Base-by-base conservation (phyloP, 92 coral and sea anemone genomes). In the Epizoanthus ramosus region DNA sequence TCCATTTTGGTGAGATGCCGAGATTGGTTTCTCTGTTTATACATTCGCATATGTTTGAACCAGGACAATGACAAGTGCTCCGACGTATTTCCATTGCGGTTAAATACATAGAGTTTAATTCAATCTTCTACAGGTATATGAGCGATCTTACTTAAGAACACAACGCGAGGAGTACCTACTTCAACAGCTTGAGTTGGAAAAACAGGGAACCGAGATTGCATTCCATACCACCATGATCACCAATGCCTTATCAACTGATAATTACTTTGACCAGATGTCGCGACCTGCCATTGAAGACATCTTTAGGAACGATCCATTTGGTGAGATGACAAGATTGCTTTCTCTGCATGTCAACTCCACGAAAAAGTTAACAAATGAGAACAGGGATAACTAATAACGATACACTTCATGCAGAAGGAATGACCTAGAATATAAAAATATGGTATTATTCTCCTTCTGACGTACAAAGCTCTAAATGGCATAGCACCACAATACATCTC, bases 201-300 rank as follows among this genome's bases (percentile, higher is more conserved):
- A 68, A 69, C 79, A 71, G 80, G 92, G 90, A 8, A 67, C 87
- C 3, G 92, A 89, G 79, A 81, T 89, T 21, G 71, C 84, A 5
- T 89, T 85, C 19, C 92, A 89, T 84, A 89, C 92, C 12, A 80
- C 80, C 24, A 74, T 25, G n/a, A 89, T 89, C 47, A 89, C 92
- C 35, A 89, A 89, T 60, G 92, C 92, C 4, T 47, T 89, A 56
- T 89, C 92, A 35, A 89, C 92, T 13, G 89, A 89, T 65, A 89
- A 80, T 13, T 89, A 57, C 75, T 89, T 89, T 24, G 92, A 85
- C 21, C 84, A 74, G 60, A 70, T 89, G 6, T 89, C 92, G 22
- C 84, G 87, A 43, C 87, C 87, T 17, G 69, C 92, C 52, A 80
- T 89, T 37, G 79, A 89, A 80, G 89, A 81, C 74, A 89, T 89